Base-by-base conservation (phyloP, 2,797 vertebrate genomes). In the Pyrrhura leucotis region DNA sequence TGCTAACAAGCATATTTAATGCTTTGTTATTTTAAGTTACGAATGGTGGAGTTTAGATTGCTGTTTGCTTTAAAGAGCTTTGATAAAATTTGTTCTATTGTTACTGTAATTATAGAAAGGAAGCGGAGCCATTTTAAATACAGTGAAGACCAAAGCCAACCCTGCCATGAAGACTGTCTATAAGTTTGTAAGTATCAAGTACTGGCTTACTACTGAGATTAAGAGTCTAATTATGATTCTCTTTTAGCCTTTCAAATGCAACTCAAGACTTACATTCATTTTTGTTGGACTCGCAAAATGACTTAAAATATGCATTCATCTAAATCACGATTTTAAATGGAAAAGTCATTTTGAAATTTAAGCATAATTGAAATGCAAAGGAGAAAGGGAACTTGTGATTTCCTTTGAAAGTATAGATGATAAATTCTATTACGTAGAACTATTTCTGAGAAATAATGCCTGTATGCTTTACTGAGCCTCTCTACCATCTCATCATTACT, bases 161-260 rank as follows among this genome's bases (percentile, higher is more conserved):
- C 99, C 99, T 3, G 99, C 99, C 74, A 99, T 99, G 99, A 99
- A 99, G 98, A 99, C 98, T 1, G 99, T 99, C 95, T 99, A 99
- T 97, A 99, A 99, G 97, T 99, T 99, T 98, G 99, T 99, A 98
- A 99, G 99, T 98, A 95, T 35, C 35, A 31, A 77, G 88, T 85
- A 40, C 56, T 68, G 83, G 84, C 84, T 95, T 88, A 85, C 83
- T 82, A 68, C 91, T 85, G 85, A 90, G 94, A 85, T 92, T 91
- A 93, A 93, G 94, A 95, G 85, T 83, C 80, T 94, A 93, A 95
- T 94, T 94, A 82, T 5, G 1, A 5, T 93, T 91, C 91, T 87
- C 59, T 65, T 94, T 77, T 83, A 89, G 74, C 90, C 78, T 96
- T 94, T 87, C 81, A 65, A 94, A 71, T 80, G 80, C 67, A 71